phyloP scores from a whole-genome alignment of 2,888 invertebrate species.

The Rhimphoctona megacephalus region DNA sequence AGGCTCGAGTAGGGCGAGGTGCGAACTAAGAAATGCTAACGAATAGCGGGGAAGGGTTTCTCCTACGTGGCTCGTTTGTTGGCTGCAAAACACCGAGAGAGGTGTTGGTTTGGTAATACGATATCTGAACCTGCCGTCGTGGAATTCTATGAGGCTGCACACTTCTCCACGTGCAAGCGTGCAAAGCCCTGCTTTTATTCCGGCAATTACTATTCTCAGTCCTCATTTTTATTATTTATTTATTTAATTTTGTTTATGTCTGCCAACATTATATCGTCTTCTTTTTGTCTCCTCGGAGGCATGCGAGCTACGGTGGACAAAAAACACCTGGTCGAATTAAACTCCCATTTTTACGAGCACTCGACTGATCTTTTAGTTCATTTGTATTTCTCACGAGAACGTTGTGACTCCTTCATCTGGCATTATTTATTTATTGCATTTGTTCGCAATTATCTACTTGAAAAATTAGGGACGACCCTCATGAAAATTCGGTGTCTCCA shows the following conservation, averaged over 20 bases:
- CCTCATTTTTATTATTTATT: conserved; percentile 14
- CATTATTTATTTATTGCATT: conserved; percentile 5
- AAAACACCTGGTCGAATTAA: conserved; percentile 72
- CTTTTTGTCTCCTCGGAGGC: not conserved
- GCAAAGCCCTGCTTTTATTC: conserved; percentile 35
- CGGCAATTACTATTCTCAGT: conserved; percentile 37
- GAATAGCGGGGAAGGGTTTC: conserved; percentile 54
- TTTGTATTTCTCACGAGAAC: not conserved
- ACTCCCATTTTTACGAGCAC: conserved; percentile 64
- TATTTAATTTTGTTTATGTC: conserved; percentile 14
- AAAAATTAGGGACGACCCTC: not conserved
- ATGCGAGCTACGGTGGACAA: too few species aligned
- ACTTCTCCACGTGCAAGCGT: conserved; percentile 25
- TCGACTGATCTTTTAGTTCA: not conserved
- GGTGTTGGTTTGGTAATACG: conserved; percentile 77
- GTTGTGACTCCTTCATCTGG: not conserved
- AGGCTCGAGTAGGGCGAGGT: conserved; percentile 58
- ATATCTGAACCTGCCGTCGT: conserved; percentile 74
- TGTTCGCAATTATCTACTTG: conserved; percentile 17
- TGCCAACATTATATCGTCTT: not conserved
- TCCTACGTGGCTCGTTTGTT: conserved; percentile 33
- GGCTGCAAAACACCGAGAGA: conserved; percentile 54
- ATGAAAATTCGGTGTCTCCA: not conserved
- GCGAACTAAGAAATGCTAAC: conserved; percentile 61
- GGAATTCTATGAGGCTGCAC: conserved; percentile 74